Evolutionary conservation across 2,888 invertebrate species (phyloP).

Genomic region (Carcina quercana): DNA sequence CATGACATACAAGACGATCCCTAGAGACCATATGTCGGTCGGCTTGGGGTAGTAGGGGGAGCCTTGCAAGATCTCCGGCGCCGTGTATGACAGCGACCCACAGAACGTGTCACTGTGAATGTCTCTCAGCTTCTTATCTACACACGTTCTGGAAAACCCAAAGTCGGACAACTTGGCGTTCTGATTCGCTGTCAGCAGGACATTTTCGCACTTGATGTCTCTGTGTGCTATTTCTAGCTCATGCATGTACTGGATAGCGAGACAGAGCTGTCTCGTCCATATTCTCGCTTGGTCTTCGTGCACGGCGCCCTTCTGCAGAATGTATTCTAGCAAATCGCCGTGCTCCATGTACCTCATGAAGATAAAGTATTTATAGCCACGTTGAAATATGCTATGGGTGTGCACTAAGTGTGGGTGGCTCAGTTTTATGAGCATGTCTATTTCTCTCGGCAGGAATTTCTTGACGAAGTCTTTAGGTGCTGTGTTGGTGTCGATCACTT

Average conservation of each 20-base stretch:
- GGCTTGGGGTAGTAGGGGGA: slow-evolving; percentile 81
- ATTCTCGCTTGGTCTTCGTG: slow-evolving; percentile 80
- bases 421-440: slow-evolving; percentile 83
- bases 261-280: slow-evolving; percentile 80
- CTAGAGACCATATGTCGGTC: slow-evolving; percentile 88
- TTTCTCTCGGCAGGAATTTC: slow-evolving; percentile 88
- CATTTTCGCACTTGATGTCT: slow-evolving; percentile 90
- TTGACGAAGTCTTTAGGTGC: slow-evolving; percentile 85
- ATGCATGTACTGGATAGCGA: slow-evolving; percentile 84
- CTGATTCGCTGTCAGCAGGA: slow-evolving; percentile 81
- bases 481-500: slow-evolving; percentile 81
- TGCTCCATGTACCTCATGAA: slow-evolving; percentile 84
- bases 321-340: slow-evolving; percentile 84
- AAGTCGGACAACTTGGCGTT: slow-evolving; percentile 89
- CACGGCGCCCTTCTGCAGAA: slow-evolving; percentile 78
- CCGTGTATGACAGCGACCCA: slow-evolving; percentile 90
- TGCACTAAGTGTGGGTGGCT: slow-evolving; percentile 88
- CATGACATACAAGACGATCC: slow-evolving; percentile 87
- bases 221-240: slow-evolving; percentile 84
- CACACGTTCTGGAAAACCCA: slow-evolving; percentile 79
- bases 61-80: slow-evolving; percentile 89
- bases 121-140: slow-evolving; percentile 51
- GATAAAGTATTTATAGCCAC: slow-evolving; percentile 81
- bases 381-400: slow-evolving; percentile 84
- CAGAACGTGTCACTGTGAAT: slow-evolving; percentile 87